phyloP scores from a whole-genome alignment of 2,113 vertebrate genomes.

The Sinosuthora webbiana region DNA sequence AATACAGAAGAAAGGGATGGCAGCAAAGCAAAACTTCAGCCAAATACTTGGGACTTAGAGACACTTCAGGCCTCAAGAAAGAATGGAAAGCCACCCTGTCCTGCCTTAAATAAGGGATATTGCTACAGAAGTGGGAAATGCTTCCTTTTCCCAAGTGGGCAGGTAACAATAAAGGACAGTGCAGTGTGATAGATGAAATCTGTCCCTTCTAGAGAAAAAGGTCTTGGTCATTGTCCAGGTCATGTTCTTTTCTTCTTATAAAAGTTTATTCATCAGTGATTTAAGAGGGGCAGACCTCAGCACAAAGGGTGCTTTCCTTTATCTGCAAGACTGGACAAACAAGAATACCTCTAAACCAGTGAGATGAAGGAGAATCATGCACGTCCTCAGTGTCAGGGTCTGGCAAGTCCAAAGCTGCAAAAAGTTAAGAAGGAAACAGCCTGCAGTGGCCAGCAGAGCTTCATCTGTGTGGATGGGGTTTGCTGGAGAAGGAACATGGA shows the following conservation, averaged over 20 bases:
- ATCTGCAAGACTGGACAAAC: neutral
- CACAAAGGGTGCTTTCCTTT: neutral
- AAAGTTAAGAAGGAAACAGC: neutral
- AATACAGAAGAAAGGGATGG: neutral
- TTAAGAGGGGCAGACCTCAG: neutral
- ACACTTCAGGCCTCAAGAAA: neutral
- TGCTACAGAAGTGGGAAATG: neutral
- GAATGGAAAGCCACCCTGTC: neutral
- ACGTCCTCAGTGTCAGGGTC: accelerated
- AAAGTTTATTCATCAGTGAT: neutral
- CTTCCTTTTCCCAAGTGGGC: neutral
- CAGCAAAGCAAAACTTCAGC: neutral
- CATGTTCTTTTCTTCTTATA: neutral
- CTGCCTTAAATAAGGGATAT: neutral
- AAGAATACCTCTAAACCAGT: neutral
- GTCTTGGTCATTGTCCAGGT: neutral
- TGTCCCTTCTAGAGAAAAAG: neutral
- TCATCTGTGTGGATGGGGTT: neutral
- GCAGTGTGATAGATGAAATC: neutral
- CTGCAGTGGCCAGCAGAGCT: neutral
- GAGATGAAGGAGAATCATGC: neutral
- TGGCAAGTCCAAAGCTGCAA: neutral
- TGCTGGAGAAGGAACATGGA: neutral
- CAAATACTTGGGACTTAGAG: neutral
- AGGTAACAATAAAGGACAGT: neutral